Evolutionary conservation across 2,888 invertebrate species (phyloP).

Genomic region (Oligia fasciuncula): DNA sequence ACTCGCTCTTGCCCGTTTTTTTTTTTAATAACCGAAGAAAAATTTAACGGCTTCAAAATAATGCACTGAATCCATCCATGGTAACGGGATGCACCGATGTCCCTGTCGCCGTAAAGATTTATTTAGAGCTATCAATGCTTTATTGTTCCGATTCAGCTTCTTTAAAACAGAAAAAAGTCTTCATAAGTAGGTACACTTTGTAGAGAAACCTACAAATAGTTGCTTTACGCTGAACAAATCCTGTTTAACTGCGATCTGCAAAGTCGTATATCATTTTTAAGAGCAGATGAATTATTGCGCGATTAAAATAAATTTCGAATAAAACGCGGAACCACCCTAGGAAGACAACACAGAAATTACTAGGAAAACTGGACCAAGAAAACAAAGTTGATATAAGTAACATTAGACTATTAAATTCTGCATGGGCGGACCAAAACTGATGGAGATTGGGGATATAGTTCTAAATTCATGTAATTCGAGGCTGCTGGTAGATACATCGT

Average conservation of each 20-base stretch:
- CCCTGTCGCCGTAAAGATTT: neutral
- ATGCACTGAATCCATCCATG: neutral
- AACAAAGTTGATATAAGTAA: slow-evolving; percentile 39
- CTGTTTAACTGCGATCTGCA: slow-evolving; percentile 47
- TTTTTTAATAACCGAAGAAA: too few species aligned
- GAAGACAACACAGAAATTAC: slow-evolving; percentile 26
- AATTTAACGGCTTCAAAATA: neutral
- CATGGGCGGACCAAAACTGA: slow-evolving; percentile 41
- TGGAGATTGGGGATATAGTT: slow-evolving; percentile 39
- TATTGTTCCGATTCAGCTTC: neutral
- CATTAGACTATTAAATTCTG: slow-evolving; percentile 45
- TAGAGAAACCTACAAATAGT: slow-evolving; percentile 41
- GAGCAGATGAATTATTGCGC: slow-evolving; percentile 51
- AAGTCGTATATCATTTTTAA: slow-evolving; percentile 55
- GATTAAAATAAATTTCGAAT: slow-evolving; percentile 29
- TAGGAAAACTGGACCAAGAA: slow-evolving; percentile 18
- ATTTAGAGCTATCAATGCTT: neutral
- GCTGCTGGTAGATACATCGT: slow-evolving; percentile 28
- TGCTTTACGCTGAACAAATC: slow-evolving; percentile 38
- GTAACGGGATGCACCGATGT: neutral
- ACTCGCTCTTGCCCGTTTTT: too few species aligned
- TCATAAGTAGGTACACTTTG: neutral
- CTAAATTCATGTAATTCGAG: slow-evolving; percentile 45
- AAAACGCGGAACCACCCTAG: slow-evolving; percentile 26
- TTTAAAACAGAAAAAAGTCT: slow-evolving; percentile 1